Conservation (phyloP, 1,140 invertebrate genomes). For the Conopomorpha cramerella region DNA sequence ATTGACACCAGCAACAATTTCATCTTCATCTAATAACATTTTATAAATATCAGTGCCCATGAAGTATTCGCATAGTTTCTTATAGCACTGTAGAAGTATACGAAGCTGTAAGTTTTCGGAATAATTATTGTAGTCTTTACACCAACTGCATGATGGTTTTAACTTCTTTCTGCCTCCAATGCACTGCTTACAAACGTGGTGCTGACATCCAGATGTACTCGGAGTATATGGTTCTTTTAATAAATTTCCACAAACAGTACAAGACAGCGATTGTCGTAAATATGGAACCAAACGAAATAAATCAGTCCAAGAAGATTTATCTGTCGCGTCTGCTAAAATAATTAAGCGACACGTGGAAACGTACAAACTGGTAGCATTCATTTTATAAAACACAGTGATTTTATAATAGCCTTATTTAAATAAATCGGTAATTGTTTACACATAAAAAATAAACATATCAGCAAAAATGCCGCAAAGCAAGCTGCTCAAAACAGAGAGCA, state of each 20-base stretch:
- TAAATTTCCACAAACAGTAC: conserved; percentile 85
- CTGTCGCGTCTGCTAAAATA: conserved; percentile 65
- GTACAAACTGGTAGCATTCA: conserved; percentile 86
- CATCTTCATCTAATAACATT: conserved; percentile 62
- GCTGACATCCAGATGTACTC: conserved; percentile 81
- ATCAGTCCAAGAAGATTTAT: conserved; percentile 78
- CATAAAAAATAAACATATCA: too few species aligned
- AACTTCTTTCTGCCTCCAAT: conserved; percentile 83
- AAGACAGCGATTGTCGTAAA: conserved; percentile 83
- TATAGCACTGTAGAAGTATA: conserved; percentile 84
- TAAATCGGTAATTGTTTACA: too few species aligned
- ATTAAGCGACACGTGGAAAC: conserved; percentile 81
- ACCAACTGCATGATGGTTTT: conserved; percentile 83
- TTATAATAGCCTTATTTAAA: too few species aligned
- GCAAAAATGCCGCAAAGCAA: too few species aligned
- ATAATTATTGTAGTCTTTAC: conserved; percentile 83
- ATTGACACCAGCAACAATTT: conserved; percentile 43
- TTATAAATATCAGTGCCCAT: conserved; percentile 72
- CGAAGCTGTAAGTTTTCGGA: conserved; percentile 81
- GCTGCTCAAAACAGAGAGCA: too few species aligned
- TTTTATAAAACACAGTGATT: too few species aligned
- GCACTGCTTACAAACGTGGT: conserved; percentile 83
- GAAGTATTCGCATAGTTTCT: conserved; percentile 84
- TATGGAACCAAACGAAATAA: conserved; percentile 82
- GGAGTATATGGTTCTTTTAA: conserved; percentile 82